Evolutionary conservation across 2,797 vertebrate genomes (phyloP).

Genomic region (Brachymystax lenok): DNA sequence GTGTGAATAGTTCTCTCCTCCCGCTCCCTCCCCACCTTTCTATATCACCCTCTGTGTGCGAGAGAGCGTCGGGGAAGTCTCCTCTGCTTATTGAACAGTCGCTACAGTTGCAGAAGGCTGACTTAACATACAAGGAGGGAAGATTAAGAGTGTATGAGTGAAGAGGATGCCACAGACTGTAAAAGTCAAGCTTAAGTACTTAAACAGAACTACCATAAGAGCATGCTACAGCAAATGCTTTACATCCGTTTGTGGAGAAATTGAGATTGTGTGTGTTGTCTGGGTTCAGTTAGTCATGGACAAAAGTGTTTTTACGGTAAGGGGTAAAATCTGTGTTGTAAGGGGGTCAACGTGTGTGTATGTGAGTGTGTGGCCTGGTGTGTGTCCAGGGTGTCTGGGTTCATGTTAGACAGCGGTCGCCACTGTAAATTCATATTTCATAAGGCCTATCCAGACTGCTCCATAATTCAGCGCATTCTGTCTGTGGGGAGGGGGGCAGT

Average conservation of each 20-base stretch:
- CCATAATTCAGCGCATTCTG: constrained; percentile 74
- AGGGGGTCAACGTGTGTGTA: too few relatives aligned
- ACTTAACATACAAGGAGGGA: background rate
- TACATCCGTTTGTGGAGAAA: background rate
- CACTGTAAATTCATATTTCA: constrained; percentile 71
- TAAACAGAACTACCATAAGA: background rate
- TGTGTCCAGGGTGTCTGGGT: too few relatives aligned
- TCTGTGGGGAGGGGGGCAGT: constrained; percentile 51
- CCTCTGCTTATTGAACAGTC: background rate
- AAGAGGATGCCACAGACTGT: background rate
- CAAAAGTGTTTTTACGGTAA: too few relatives aligned
- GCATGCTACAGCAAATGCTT: background rate
- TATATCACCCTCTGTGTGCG: constrained; percentile 9
- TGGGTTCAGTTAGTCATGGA: background rate
- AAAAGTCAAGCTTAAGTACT: background rate
- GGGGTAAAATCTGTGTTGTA: too few relatives aligned
- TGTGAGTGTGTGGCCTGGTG: too few relatives aligned
- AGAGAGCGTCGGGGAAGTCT: background rate
- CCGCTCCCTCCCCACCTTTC: constrained; percentile 23
- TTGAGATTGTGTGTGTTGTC: background rate
- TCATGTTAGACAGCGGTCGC: constrained; percentile 13
- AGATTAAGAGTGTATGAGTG: background rate
- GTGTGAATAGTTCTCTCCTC: constrained; percentile 15
- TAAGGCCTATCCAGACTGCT: constrained; percentile 67
- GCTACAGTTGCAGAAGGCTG: background rate